Base-by-base conservation (phyloP, 2,888 invertebrate genomes). In the Idaea biselata region DNA sequence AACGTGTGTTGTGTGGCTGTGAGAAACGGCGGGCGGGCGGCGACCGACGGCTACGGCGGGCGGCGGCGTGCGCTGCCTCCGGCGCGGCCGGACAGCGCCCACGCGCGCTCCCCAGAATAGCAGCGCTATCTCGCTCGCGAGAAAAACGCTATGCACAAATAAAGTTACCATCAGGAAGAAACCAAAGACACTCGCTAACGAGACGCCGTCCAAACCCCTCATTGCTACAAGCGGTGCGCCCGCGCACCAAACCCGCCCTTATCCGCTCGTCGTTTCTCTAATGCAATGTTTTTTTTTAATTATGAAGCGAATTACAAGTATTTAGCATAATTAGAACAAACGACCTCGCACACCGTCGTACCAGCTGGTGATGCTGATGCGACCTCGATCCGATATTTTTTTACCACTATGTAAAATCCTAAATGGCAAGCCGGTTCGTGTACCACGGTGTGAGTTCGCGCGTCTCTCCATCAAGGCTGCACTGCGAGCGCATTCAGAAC, bases 141-240 rank as follows among this genome's bases (percentile, higher is more conserved):
- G 88, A 84, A 86, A 88, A 86, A 86, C 87, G 88, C 87, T 87
- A 86, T 89, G 90, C 89, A 87, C 89, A 88, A 87, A 89, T 89
- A 90, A 87, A 87, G 85, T 81, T 84, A 84, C 80, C 81, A 81
- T 76, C 79, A 80, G 81, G 82, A 82, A 80, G 87, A 88, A 87
- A 88, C 84, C 79, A 80, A 84, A 88, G 81, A 80, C 81, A 82
- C 71, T 77, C 76, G 77, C 76, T 76, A 70, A 69, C 76, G 69
- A 72, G 73, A 74, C 76, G 79, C 75, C 75, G 73, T 64, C 68
- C 74, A 71, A 70, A 72, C 44, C 44, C 44, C 44, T 44, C 44
- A 44, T 44, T 14, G 14, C 44, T 44, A 44, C 25, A 25, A 25
- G 67, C 65, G 68, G 68, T 74, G 71, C 68, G 67, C 67, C n/a